phyloP scores from a whole-genome alignment of 2,797 vertebrate species.

The Gymnopithys bicolor region DNA sequence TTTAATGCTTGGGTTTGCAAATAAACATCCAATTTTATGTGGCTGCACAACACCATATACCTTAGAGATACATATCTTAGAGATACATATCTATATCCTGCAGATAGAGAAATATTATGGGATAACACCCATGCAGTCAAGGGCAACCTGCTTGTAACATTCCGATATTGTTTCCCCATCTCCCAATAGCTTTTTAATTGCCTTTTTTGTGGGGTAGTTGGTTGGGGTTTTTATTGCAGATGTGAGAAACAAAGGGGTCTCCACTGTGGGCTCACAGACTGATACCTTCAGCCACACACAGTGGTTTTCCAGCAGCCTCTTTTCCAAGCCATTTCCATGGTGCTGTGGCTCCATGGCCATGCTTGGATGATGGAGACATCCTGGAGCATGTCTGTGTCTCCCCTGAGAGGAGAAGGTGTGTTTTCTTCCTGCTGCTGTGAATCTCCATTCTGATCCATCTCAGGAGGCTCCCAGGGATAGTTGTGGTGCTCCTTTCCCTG shows the following conservation, averaged over 20 bases:
- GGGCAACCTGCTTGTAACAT: background rate
- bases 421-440: background rate
- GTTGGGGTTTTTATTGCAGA: background rate
- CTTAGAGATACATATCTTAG: no score
- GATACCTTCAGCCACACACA: background rate
- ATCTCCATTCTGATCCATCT: background rate
- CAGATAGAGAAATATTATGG: background rate
- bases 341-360: accelerated
- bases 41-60: background rate
- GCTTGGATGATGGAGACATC: background rate
- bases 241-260: accelerated
- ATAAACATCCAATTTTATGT: background rate
- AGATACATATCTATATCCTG: no score
- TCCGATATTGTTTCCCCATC: background rate
- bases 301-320: background rate
- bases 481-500: background rate
- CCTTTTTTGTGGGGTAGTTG: no score
- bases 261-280: accelerated
- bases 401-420: background rate
- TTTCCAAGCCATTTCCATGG: accelerated
- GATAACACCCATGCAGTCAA: background rate
- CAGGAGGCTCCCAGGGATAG: background rate
- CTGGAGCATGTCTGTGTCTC: background rate
- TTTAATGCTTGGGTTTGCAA: background rate
- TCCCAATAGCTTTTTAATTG: background rate